These are phyloP conservation scores for Drosophila seguyi DNA, from an alignment of 1,140 invertebrate genomes.

Conservation along the genomic window DNA sequence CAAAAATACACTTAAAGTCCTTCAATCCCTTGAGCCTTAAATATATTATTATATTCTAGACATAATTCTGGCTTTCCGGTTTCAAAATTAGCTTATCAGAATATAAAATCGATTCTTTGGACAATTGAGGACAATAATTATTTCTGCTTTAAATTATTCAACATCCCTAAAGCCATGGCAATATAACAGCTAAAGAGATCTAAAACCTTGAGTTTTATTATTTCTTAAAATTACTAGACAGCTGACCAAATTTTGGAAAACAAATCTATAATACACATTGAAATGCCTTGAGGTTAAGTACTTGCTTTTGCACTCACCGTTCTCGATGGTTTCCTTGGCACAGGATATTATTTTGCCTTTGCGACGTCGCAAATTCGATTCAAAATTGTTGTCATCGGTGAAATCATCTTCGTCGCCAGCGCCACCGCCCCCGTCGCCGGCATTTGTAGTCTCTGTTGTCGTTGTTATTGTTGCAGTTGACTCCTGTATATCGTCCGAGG, in stretches of 20 bases:
- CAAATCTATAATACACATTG: background rate
- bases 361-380: constrained; percentile 84
- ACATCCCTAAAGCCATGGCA: background rate
- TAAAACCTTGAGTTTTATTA: too few relatives aligned
- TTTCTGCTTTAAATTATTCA: background rate
- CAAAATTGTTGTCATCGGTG: constrained; percentile 83
- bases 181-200: too few relatives aligned
- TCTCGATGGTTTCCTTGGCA: constrained; percentile 85
- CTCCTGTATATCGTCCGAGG: constrained; percentile 80
- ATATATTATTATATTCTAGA: background rate
- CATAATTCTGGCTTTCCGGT: background rate
- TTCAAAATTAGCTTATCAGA: background rate
- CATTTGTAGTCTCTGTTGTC: constrained; percentile 57
- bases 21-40: background rate
- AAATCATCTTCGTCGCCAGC: constrained; percentile 75
- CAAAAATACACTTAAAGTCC: background rate
- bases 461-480: constrained; percentile 56
- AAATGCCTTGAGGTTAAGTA: constrained; percentile 2
- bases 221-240: background rate
- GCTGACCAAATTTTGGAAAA: background rate
- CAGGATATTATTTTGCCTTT: constrained; percentile 85
- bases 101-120: background rate
- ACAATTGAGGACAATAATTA: background rate
- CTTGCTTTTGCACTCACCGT: constrained; percentile 64
- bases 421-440: constrained; percentile 47